phyloP scores from a whole-genome alignment of 2,797 vertebrate species.

The Cheirogaleus major region DNA sequence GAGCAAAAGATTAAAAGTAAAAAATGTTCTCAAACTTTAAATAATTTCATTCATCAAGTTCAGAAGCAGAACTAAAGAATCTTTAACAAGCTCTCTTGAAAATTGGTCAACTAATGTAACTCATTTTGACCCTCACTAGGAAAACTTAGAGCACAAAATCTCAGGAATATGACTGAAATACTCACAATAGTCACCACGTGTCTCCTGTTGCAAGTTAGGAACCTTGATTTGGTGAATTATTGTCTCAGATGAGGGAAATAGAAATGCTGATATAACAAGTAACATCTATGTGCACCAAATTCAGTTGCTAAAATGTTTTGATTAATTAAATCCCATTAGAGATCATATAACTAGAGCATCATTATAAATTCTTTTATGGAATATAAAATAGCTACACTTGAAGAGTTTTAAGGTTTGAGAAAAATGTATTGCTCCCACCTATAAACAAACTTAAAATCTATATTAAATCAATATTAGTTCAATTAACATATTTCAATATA shows the following conservation, averaged over 20 bases:
- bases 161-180: background rate
- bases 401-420: background rate
- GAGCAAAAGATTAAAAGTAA: background rate
- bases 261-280: background rate
- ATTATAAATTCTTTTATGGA: background rate
- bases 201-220: background rate
- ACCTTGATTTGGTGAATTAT: background rate
- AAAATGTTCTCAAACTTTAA: background rate
- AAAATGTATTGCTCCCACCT: background rate
- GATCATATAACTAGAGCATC: background rate
- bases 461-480: background rate
- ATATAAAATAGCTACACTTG: background rate
- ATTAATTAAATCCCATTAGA: background rate
- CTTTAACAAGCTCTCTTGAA: background rate
- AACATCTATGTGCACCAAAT: background rate
- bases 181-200: background rate
- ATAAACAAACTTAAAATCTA: background rate
- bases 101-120: background rate
- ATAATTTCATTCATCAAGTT: background rate
- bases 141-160: background rate
- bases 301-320: background rate
- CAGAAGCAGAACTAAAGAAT: background rate
- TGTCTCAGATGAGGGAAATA: background rate
- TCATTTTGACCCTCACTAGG: background rate
- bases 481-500: background rate